Conservation (phyloP, 2,888 invertebrate species). For the Andrena flavipes region DNA sequence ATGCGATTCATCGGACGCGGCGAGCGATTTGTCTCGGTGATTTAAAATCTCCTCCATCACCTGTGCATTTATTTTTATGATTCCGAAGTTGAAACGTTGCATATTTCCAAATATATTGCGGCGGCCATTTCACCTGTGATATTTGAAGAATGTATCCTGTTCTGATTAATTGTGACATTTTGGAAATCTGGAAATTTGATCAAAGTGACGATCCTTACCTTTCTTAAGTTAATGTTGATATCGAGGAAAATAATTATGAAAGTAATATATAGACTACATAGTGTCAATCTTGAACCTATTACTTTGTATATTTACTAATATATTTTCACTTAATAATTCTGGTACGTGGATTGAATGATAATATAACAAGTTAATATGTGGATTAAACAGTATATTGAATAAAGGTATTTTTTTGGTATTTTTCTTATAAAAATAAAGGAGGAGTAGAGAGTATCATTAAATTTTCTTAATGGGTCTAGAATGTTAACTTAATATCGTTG, state of each 20-base stretch:
- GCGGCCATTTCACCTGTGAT: slow-evolving; percentile 83
- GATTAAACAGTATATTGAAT: slow-evolving; percentile 56
- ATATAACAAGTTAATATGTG: slow-evolving; percentile 46
- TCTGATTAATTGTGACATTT: slow-evolving; percentile 59
- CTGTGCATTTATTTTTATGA: slow-evolving; percentile 80
- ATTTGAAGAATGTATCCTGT: slow-evolving; percentile 75
- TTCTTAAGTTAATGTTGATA: slow-evolving; percentile 45
- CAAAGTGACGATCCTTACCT: slow-evolving; percentile 26
- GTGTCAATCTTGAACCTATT: slow-evolving; percentile 66
- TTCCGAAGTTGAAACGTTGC: slow-evolving; percentile 69
- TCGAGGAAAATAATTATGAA: slow-evolving; percentile 53
- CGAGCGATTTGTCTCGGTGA: slow-evolving; percentile 57
- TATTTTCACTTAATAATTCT: slow-evolving; percentile 76
- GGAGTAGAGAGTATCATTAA: slow-evolving; percentile 27
- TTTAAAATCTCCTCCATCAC: slow-evolving; percentile 65
- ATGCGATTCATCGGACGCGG: slow-evolving; percentile 50
- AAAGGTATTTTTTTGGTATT: slow-evolving; percentile 56
- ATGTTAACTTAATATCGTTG: slow-evolving; percentile 33
- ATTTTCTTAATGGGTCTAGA: slow-evolving; percentile 26
- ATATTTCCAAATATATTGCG: slow-evolving; percentile 70
- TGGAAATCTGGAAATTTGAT: slow-evolving; percentile 50
- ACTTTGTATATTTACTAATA: slow-evolving; percentile 80
- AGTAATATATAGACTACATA: slow-evolving; percentile 63
- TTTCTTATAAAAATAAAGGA: slow-evolving; percentile 55
- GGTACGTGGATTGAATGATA: slow-evolving; percentile 67